phyloP scores from a whole-genome alignment of 2,888 invertebrate genomes.

The Muschampia plurimacula region DNA sequence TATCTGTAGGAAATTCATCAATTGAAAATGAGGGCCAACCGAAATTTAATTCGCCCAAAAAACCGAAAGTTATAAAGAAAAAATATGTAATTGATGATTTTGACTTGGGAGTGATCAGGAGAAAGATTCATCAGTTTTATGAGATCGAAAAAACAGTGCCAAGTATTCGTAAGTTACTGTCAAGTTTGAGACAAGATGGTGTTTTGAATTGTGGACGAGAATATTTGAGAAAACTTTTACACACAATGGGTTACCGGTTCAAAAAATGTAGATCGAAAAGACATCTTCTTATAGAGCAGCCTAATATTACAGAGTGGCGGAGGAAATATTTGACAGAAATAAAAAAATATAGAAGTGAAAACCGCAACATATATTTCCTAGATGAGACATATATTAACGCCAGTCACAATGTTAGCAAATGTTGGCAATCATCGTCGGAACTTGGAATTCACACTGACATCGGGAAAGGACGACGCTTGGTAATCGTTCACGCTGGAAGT shows the following conservation, averaged over 20 bases:
- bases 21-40: neutral
- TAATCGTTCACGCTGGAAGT: conserved; percentile 31
- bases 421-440: conserved; percentile 39
- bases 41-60: conserved; percentile 1
- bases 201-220: conserved; percentile 21
- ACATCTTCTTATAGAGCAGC: conserved; percentile 1
- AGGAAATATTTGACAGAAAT: conserved; percentile 5
- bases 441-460: conserved; percentile 33
- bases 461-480: conserved; percentile 26
- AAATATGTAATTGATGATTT: conserved; percentile 28
- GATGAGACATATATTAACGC: neutral
- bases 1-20: neutral
- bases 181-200: conserved; percentile 9
- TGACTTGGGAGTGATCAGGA: conserved; percentile 41
- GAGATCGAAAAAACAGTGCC: conserved; percentile 33
- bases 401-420: conserved; percentile 24
- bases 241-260: conserved; percentile 26
- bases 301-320: conserved; percentile 5
- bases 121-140: conserved; percentile 42
- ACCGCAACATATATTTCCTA: neutral
- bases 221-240: conserved; percentile 25
- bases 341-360: conserved; percentile 4
- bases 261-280: conserved; percentile 20
- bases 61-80: neutral
- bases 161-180: conserved; percentile 4